Base-by-base conservation (phyloP, 2,888 invertebrate species). In the Magallana nippona region DNA sequence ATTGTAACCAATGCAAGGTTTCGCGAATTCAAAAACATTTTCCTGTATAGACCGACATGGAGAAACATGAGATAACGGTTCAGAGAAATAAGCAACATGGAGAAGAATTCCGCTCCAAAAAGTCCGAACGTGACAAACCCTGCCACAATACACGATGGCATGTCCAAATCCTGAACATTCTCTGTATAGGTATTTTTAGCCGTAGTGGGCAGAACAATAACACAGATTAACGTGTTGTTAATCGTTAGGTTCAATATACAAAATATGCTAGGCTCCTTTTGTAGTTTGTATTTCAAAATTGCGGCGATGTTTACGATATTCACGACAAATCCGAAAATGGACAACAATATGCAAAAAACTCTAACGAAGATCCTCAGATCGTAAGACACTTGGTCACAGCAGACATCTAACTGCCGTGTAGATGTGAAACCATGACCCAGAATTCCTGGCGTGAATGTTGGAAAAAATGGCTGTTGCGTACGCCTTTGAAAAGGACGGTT, bases 221-320 rank as follows among this genome's bases (percentile, higher is more conserved):
- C 60, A 17, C 81, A 81, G 13, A 62, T 60, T n/a, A 32, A 60
- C 3, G 55, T 44, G 10, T 81, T 60, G 44, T 55, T 60, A 13
- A 81, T 44, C 17, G 60, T 81, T 10, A 81, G 60, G 55, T 81
- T 81, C n/a, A 81, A 55, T 44, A 81, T 60, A 62, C 57, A 62
- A n/a, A 62, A 32, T 10, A 81, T 55, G 10, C 27, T 60, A 11
- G 32, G 44, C 44, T 62, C 44, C 22, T 44, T 60, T 10, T 81
- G 55, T 32, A 81, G 27, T 81, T 32, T 81, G 32, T 58, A 62
- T 56, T 32, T 58, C 22, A 81, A 62, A 17, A 81, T 62, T 19
- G 81, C 81, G 62, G 44, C 60, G n/a, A 81, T 60, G 15, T 27
- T 81, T 15, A 60, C 13, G 8, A 81, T 17, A 27, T 62, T 81